Conservation (phyloP, 2,797 vertebrate species). For the Muraenolepis orangiensis region DNA sequence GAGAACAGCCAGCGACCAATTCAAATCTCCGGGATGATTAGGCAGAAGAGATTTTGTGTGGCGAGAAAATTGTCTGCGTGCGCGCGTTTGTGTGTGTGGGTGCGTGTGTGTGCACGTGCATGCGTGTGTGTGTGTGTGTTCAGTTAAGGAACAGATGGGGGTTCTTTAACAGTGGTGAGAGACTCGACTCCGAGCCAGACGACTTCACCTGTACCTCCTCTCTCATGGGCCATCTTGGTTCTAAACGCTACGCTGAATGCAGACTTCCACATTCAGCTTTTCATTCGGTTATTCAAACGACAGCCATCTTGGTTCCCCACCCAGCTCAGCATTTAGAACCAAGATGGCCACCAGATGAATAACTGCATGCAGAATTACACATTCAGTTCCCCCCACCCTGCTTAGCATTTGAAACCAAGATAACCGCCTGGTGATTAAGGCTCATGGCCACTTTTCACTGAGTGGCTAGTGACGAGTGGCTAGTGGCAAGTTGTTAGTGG, state of each 20-base stretch:
- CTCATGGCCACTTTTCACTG: neutral
- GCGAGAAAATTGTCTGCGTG: slow-evolving; percentile 2
- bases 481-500: neutral
- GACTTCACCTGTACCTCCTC: neutral
- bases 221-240: neutral
- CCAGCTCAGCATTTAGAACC: no score
- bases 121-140: neutral
- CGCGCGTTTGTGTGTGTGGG: neutral
- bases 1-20: slow-evolving; percentile 40
- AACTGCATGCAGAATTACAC: neutral
- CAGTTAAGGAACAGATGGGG: neutral
- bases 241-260: neutral
- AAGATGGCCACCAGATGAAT: no score
- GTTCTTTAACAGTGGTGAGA: neutral
- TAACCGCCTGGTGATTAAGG: neutral
- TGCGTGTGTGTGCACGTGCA: slow-evolving; percentile 1
- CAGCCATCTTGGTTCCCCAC: no score
- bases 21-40: slow-evolving; percentile 54
- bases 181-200: neutral
- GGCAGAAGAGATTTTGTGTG: slow-evolving; percentile 33
- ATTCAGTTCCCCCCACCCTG: neutral
- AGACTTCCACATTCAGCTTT: no score
- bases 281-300: no score
- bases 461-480: no score
- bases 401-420: neutral